Evolutionary conservation across 2,797 vertebrate genomes (phyloP), one percentile per base, ranked within the genome.

Genomic region (Iguana delicatissima): DNA sequence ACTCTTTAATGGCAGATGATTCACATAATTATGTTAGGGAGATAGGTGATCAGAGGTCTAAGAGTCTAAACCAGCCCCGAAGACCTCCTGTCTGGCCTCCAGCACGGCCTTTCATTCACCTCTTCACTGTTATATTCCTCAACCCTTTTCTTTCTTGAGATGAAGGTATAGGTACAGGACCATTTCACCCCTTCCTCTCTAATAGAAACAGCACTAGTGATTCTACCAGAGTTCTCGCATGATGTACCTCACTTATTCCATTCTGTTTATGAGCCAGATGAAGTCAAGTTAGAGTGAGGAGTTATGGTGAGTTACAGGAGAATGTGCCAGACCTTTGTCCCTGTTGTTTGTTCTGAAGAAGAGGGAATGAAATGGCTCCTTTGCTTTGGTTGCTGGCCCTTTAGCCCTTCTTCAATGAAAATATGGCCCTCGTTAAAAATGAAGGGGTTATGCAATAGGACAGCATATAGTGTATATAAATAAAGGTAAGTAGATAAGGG

Each of bases 401-500:
- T 32, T 50, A 32, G 46, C n/a, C 62, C 83, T 80, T 72, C 46
- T 69, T 64, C 29, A 26, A 8, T 20, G 46, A 84, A 84, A 79
- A 64, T 69, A 79, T 20, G 13, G 29, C 57, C 88, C 22, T 46
- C 22, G 57, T 88, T 80, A 81, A 52, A 81, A 57, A 82, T 80
- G 72, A 42, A 1, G 64, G 16, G 24, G 20, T 67, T 77, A 76
- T 52, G 69, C 24, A 18, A 38, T 29, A 20, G 5, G 67, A 59
- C 29, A 55, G 24, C 55, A 6, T 26, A 22, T 57, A 32, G 32
- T 73, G 38, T 26, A 77, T 79, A 64, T 14, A 64, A 82, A 13
- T 35, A 18, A 6, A 55, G 69, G 85, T 59, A 64, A 82, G 85
- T 1, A 74, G 74, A 32, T 87, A 82, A 92, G 93, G 69, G 81